Conservation (phyloP, 2,888 invertebrate genomes). For the Helleia helle region DNA sequence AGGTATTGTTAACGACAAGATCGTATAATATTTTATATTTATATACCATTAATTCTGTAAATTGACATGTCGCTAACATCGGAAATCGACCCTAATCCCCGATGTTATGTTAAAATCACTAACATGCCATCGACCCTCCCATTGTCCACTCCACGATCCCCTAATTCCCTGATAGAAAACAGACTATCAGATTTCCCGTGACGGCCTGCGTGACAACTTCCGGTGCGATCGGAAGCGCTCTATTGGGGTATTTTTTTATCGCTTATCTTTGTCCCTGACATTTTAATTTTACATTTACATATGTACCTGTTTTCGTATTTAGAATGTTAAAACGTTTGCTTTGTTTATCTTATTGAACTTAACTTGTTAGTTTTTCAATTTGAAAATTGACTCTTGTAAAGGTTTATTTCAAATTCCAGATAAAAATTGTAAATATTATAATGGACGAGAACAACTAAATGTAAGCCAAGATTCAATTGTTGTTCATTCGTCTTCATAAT, state of each 20-base stretch:
- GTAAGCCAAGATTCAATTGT: too few species aligned
- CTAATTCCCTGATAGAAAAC: conserved; percentile 70
- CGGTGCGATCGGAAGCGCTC: conserved; percentile 34
- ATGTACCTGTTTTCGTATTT: too few species aligned
- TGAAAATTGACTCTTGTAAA: too few species aligned
- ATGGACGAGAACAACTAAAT: too few species aligned
- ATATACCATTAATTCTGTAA: conserved; percentile 2
- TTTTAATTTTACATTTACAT: too few species aligned
- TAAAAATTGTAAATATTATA: too few species aligned
- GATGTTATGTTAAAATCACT: conserved; percentile 41
- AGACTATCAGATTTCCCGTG: conserved; percentile 54
- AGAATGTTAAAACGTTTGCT: too few species aligned
- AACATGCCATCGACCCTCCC: conserved; percentile 22
- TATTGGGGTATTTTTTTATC: conserved; percentile 29
- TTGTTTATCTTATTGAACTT: too few species aligned
- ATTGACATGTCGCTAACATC: conserved; percentile 8
- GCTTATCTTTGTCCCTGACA: conserved; percentile 23
- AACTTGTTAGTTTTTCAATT: too few species aligned
- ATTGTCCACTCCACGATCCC: conserved; percentile 39
- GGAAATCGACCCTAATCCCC: conserved; percentile 23
- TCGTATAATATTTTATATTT: not conserved
- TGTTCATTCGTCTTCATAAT: too few species aligned
- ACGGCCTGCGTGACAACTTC: conserved; percentile 53
- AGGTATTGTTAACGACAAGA: not conserved
- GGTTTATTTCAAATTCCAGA: too few species aligned